These are phyloP conservation scores for Scaptomyza cyrtandrae DNA, from an alignment of 2,888 invertebrate species.

Conservation along the genomic window DNA sequence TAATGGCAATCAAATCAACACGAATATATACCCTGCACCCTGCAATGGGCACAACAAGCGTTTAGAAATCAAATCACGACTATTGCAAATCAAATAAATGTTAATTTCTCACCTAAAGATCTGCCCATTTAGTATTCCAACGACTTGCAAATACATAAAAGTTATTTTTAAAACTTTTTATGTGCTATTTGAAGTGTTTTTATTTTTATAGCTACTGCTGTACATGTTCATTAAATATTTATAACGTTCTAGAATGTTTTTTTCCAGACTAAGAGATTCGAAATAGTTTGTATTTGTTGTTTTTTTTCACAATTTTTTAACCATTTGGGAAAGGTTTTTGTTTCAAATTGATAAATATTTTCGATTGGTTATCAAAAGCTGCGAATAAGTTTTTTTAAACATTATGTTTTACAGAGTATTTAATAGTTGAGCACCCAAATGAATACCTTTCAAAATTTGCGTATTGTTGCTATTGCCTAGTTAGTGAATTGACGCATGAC, in stretches of 20 bases:
- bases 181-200: background rate
- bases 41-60: background rate
- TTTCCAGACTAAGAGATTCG: too few species aligned
- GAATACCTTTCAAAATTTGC: slow-evolving; percentile 15
- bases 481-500: slow-evolving; percentile 60
- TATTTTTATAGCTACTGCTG: background rate
- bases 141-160: background rate
- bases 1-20: slow-evolving; percentile 36
- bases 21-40: slow-evolving; percentile 42
- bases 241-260: too few species aligned
- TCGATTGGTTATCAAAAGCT: too few species aligned
- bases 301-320: too few species aligned
- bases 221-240: background rate
- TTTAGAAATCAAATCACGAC: slow-evolving; percentile 44
- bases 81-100: background rate
- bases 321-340: too few species aligned
- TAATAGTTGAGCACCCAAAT: background rate
- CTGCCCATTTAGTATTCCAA: slow-evolving; percentile 4
- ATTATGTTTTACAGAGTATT: slow-evolving; percentile 19
- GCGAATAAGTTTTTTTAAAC: too few species aligned
- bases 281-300: too few species aligned
- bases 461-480: slow-evolving; percentile 37
- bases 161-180: background rate
- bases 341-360: too few species aligned
- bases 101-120: background rate